Base-by-base conservation (phyloP, 2,888 invertebrate species). In the Phlogophora meticulosa region DNA sequence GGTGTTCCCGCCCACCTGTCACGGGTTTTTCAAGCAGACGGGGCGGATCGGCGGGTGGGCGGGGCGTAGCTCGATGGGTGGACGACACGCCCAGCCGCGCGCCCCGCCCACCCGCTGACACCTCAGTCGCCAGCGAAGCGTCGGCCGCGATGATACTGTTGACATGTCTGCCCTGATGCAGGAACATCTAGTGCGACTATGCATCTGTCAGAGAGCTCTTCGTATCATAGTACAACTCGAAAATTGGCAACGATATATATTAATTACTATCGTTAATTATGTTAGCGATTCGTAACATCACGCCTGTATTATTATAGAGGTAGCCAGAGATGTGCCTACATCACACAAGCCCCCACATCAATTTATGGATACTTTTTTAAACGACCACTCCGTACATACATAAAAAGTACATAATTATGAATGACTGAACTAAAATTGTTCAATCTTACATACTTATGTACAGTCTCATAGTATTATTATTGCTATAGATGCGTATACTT, bases 81-180 rank as follows among this genome's bases (percentile, higher is more conserved):
- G 85, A 42, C 70, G 76, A 67, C 79, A 91, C 93, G 92, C 94
- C 94, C 87, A 92, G 86, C 78, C 65, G 49, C 58, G 67, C 40
- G 89, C 87, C 92, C 93, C 94, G 94, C 95, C 95, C 91, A 93
- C 91, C 67, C 76, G 81, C 85, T 89, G 89, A 86, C 74, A 87
- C 88, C 87, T 94, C 95, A 95, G 95, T 95, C 88, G 88, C 84
- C 90, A 86, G 86, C 89, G 83, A 88, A 84, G 82, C 93, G 90
- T 90, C 91, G 93, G 71, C 82, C 82, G 84, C 89, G 87, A 88
- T 91, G 90, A 89, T 90, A 89, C 91, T 89, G 86, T 86, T 83
- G 81, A 76, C 53, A 72, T 65, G 28, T 45, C 70, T 73, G 76
- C 62, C 42, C 62, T 55, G 58, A 60, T 57, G 45, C 20, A 42